Percentiles rank a stretch among this genome's conserved stretches.
phyloP scores from a whole-genome alignment of 1,140 invertebrate species.

The Microplitis demolitor region DNA sequence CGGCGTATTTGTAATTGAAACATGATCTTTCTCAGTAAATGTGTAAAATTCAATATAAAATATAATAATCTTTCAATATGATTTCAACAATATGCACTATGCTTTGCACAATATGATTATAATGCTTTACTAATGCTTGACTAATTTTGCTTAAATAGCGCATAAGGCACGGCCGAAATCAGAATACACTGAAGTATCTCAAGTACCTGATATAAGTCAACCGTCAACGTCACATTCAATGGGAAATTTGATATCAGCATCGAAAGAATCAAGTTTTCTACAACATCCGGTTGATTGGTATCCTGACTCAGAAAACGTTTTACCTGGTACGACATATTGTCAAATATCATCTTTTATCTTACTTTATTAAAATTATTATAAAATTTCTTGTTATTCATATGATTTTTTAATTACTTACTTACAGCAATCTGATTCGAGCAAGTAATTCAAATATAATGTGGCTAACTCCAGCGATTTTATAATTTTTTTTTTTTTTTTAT shows the following conservation, averaged over 20 bases:
- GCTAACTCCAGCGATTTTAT: too few relatives aligned
- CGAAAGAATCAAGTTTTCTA: slow-evolving; percentile 42
- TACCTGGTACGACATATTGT: slow-evolving; percentile 55
- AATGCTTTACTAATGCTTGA: slow-evolving; percentile 57
- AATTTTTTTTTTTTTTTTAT: too few relatives aligned
- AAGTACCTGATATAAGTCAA: slow-evolving; percentile 42
- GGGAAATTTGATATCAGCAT: slow-evolving; percentile 55
- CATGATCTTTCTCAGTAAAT: too few relatives aligned
- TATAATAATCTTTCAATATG: neutral
- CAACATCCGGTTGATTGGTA: slow-evolving; percentile 38
- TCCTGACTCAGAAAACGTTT: slow-evolving; percentile 39
- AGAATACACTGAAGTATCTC: slow-evolving; percentile 53
- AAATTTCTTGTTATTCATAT: slow-evolving; percentile 34
- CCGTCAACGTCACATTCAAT: slow-evolving; percentile 56
- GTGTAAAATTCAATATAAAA: too few relatives aligned
- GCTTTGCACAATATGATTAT: neutral
- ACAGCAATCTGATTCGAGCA: too few relatives aligned
- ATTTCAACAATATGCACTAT: neutral
- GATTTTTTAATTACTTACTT: too few relatives aligned
- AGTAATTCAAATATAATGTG: too few relatives aligned
- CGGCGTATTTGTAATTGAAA: too few relatives aligned
- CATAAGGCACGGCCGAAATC: slow-evolving; percentile 58
- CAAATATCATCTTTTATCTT: slow-evolving; percentile 30
- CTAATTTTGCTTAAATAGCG: slow-evolving; percentile 56
- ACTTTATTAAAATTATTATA: slow-evolving; percentile 37